These are phyloP conservation scores for Drosophila ustulata DNA, from an alignment of 2,888 invertebrate species.

Conservation along the genomic window DNA sequence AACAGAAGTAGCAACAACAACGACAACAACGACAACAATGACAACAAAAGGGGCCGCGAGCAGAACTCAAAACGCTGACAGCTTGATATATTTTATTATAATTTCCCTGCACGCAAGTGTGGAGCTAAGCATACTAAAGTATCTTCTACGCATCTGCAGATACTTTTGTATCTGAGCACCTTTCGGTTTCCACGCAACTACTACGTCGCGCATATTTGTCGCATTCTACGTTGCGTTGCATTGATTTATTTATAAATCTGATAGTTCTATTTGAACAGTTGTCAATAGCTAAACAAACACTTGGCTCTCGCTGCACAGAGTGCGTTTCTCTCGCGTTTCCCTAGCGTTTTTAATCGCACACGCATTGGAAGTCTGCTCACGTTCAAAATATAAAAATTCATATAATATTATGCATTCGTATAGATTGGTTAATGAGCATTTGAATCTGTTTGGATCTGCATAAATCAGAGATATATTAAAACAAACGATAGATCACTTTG, in stretches of 20 bases:
- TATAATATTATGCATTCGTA: conserved; percentile 14
- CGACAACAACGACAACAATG: conserved; percentile 40
- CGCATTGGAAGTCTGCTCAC: background rate
- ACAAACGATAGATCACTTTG: conserved; percentile 29
- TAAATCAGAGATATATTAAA: conserved; percentile 2
- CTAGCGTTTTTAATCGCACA: background rate
- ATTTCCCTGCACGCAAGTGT: conserved; percentile 64
- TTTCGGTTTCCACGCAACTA: conserved; percentile 23
- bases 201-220: conserved; percentile 34
- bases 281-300: conserved; percentile 67
- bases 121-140: conserved; percentile 38
- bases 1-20: conserved; percentile 24
- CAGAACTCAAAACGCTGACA: conserved; percentile 75
- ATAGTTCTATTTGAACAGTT: conserved; percentile 70
- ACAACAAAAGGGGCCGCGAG: conserved; percentile 66
- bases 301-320: background rate
- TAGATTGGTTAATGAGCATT: conserved; percentile 11
- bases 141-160: conserved; percentile 22
- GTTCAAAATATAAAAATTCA: background rate
- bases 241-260: conserved; percentile 75
- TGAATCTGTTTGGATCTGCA: conserved; percentile 1
- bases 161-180: conserved; percentile 18
- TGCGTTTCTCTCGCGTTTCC: conserved; percentile 34
- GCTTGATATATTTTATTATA: conserved; percentile 81
- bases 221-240: conserved; percentile 55